Conservation (phyloP, 2,797 vertebrate genomes). For the Xiphophorus birchmanni region DNA sequence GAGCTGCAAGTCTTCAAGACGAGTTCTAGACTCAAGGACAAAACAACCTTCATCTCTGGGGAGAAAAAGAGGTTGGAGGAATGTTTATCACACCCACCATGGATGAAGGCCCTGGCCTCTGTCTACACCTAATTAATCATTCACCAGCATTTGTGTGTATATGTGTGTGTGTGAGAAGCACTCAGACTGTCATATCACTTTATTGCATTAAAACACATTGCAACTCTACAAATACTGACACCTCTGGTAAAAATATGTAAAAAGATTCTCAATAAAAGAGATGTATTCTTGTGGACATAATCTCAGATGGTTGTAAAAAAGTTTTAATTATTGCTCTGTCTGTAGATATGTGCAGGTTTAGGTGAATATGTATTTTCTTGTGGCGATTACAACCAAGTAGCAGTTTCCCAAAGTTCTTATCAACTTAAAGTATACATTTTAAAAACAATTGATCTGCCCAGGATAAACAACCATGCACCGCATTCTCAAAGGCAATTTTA, state of each 20-base stretch:
- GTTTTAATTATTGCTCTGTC: too few species aligned
- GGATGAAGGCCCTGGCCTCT: constrained; percentile 56
- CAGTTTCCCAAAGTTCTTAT: not conserved
- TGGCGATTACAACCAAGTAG: not conserved
- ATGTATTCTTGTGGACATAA: not conserved
- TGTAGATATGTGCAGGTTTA: not conserved
- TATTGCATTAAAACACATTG: not conserved
- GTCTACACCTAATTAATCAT: constrained; percentile 76
- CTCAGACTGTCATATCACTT: constrained; percentile 2
- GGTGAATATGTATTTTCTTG: not conserved
- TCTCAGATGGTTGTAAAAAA: too few species aligned
- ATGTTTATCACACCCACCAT: constrained; percentile 58
- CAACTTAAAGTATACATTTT: not conserved
- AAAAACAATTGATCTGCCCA: not conserved
- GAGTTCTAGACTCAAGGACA: constrained; percentile 15
- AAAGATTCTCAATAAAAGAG: not conserved
- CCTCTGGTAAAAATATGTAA: not conserved
- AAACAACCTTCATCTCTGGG: constrained; percentile 48
- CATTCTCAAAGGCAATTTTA: not conserved
- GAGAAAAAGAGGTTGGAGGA: constrained; percentile 57
- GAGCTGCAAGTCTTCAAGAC: constrained; percentile 16
- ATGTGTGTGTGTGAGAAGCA: not conserved
- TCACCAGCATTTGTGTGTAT: constrained; percentile 44
- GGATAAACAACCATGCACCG: not conserved
- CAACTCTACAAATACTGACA: not conserved